These are phyloP conservation scores for Myoxocephalus aenaeus DNA, from an alignment of 2,797 vertebrate genomes.

Conservation along the genomic window DNA sequence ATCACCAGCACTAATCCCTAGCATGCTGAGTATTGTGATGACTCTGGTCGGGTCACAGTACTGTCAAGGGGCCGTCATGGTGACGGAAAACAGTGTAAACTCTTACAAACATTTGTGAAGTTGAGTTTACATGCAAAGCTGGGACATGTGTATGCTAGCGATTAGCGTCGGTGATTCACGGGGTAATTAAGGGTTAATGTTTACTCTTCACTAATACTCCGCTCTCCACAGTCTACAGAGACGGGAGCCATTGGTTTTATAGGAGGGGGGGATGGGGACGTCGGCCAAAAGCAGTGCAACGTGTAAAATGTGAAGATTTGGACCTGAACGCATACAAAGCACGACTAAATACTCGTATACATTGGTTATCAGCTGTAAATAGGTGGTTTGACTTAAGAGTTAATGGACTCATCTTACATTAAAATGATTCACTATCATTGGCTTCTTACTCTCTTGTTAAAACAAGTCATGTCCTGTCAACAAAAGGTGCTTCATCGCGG, in stretches of 20 bases:
- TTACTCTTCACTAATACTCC: not conserved
- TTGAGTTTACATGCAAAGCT: not conserved
- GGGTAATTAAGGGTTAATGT: not conserved
- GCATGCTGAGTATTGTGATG: too few species aligned
- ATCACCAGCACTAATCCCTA: too few species aligned
- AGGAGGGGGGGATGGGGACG: too few species aligned
- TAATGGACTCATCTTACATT: not conserved
- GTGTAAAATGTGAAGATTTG: not conserved
- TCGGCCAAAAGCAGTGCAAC: too few species aligned
- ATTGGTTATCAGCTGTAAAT: too few species aligned
- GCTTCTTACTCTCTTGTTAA: not conserved
- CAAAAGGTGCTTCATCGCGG: not conserved
- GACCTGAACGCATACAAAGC: too few species aligned
- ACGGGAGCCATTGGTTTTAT: too few species aligned
- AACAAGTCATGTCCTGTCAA: not conserved
- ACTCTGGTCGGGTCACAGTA: too few species aligned
- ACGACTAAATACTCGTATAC: too few species aligned
- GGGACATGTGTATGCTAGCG: not conserved
- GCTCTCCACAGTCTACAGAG: not conserved
- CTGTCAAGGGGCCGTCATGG: too few species aligned
- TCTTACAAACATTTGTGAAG: not conserved
- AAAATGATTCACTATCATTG: not conserved
- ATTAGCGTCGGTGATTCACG: not conserved
- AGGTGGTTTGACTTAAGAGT: too few species aligned
- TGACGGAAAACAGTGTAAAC: too few species aligned